These are phyloP conservation scores for Arnoldichthys spilopterus DNA, from an alignment of 2,797 vertebrate genomes.

Conservation along the genomic window DNA sequence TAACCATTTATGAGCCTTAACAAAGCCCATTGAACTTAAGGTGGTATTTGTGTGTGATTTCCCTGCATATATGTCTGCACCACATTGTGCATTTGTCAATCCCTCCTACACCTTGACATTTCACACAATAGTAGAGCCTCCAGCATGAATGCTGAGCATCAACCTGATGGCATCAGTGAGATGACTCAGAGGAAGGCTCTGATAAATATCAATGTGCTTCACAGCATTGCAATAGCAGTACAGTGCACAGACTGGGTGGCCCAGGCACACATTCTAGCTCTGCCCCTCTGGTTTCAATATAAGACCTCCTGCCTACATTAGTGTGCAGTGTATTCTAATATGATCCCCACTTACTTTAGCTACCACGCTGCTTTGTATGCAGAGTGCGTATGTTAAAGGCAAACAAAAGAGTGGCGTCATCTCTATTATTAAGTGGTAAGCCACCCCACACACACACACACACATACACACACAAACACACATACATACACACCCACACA, in stretches of 20 bases:
- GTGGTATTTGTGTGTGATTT: conserved; percentile 40
- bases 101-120: conserved; percentile 58
- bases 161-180: conserved; percentile 46
- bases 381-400: conserved; percentile 13
- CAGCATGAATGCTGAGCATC: conserved; percentile 48
- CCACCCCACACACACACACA: background rate
- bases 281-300: conserved; percentile 20
- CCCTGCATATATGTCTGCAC: conserved; percentile 39
- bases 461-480: background rate
- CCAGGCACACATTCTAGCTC: conserved; percentile 14
- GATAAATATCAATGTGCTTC: conserved; percentile 54
- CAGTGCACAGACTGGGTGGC: conserved; percentile 30
- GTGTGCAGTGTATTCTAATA: conserved; percentile 1
- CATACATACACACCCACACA: background rate
- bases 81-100: conserved; percentile 49
- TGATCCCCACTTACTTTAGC: background rate
- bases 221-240: conserved; percentile 34
- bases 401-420: background rate
- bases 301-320: conserved; percentile 26
- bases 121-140: conserved; percentile 48
- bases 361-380: conserved; percentile 9
- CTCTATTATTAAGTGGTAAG: conserved; percentile 12
- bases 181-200: conserved; percentile 45
- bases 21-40: conserved; percentile 26
- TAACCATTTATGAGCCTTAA: conserved; percentile 27